These are phyloP conservation scores for Criorhina ranunculi DNA, from an alignment of 2,888 invertebrate genomes.

Conservation along the genomic window DNA sequence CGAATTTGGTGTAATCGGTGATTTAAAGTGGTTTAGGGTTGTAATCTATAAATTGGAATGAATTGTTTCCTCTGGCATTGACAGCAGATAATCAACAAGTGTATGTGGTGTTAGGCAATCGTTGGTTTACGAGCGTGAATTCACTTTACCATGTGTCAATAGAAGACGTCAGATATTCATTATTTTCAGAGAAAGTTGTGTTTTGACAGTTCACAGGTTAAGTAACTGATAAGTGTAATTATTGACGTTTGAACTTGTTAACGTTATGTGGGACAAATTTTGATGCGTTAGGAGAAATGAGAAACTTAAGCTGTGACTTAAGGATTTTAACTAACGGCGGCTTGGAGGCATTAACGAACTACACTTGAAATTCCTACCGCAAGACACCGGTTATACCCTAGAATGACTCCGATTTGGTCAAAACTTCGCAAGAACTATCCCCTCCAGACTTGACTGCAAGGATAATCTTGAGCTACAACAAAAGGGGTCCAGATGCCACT, in stretches of 20 bases:
- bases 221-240: background rate
- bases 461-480: too few species aligned
- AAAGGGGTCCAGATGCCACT: too few species aligned
- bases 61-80: slow-evolving; percentile 33
- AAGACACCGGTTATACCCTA: too few species aligned
- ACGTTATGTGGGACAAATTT: background rate
- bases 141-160: slow-evolving; percentile 7
- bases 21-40: slow-evolving; percentile 55
- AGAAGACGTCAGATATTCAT: background rate
- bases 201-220: background rate
- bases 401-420: too few species aligned
- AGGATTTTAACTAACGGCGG: background rate
- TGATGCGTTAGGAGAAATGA: background rate
- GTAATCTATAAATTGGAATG: slow-evolving; percentile 53
- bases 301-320: background rate
- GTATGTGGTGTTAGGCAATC: background rate
- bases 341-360: too few species aligned
- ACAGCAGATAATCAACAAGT: slow-evolving; percentile 27
- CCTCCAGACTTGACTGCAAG: too few species aligned
- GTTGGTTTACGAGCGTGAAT: slow-evolving; percentile 1
- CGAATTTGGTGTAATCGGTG: slow-evolving; percentile 49
- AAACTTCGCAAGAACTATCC: too few species aligned
- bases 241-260: background rate
- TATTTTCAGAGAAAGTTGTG: background rate
- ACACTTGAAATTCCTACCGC: too few species aligned